Conservation (phyloP, 2,888 invertebrate genomes). For the Thereva nobilitata region DNA sequence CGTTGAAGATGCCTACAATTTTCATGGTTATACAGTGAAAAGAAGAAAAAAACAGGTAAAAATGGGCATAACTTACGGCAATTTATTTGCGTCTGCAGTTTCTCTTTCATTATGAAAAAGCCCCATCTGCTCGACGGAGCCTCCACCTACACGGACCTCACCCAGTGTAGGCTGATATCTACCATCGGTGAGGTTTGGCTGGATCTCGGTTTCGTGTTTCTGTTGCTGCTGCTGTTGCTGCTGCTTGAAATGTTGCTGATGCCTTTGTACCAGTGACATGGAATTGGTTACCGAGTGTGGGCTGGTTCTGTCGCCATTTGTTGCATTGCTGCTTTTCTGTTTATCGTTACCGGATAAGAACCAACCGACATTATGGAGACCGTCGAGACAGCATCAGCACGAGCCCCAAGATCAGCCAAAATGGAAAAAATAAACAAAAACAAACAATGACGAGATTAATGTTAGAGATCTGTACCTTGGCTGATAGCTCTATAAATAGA, state of each 20-base stretch:
- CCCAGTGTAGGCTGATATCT: conserved; percentile 28
- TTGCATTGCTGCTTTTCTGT: conserved; percentile 36
- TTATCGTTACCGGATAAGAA: conserved; percentile 14
- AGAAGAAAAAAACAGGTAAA: conserved; percentile 1
- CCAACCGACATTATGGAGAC: neutral
- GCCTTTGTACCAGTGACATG: conserved; percentile 24
- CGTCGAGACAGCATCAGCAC: conserved; percentile 6
- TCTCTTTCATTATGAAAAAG: conserved; percentile 29
- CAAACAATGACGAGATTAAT: conserved; percentile 6
- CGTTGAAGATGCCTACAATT: conserved; percentile 47
- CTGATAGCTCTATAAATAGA: conserved; percentile 13
- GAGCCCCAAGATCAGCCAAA: conserved; percentile 5
- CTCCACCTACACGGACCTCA: conserved; percentile 30
- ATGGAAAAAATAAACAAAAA: conserved; percentile 6
- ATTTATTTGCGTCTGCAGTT: conserved; percentile 28
- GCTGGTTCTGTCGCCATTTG: conserved; percentile 34
- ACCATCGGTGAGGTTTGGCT: conserved; percentile 31
- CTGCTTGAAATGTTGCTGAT: conserved; percentile 38
- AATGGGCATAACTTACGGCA: conserved; percentile 22
- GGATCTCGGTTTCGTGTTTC: conserved; percentile 46
- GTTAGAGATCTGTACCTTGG: neutral
- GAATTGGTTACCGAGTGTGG: conserved; percentile 37
- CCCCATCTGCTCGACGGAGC: conserved; percentile 18
- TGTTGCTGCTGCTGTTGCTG: conserved; percentile 43
- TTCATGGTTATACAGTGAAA: conserved; percentile 8